These are phyloP conservation scores for Helicolenus hilgendorfi DNA, from an alignment of 2,797 vertebrate species.

Conservation along the genomic window DNA sequence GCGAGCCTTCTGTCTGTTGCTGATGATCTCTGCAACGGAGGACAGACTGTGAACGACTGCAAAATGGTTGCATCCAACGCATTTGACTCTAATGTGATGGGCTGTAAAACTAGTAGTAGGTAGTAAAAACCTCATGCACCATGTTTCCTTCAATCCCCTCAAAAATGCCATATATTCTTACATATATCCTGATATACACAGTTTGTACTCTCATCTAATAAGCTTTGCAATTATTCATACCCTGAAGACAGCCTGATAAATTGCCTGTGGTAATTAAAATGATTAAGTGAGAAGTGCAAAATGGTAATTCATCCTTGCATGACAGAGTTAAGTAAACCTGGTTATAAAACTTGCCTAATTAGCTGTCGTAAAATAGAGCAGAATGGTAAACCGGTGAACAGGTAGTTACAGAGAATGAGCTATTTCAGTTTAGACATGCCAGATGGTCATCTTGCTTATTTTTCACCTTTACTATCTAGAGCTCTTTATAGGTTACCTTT, in stretches of 20 bases:
- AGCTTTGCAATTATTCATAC: conserved; percentile 85
- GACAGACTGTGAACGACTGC: neutral
- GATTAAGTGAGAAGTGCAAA: conserved; percentile 88
- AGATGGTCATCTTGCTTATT: neutral
- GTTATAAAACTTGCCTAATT: conserved; percentile 86
- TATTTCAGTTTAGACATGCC: conserved; percentile 18
- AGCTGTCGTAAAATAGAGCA: conserved; percentile 77
- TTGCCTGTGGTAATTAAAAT: conserved; percentile 88
- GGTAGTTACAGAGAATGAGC: conserved; percentile 50
- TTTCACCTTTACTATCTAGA: conserved; percentile 20
- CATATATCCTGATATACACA: conserved; percentile 58
- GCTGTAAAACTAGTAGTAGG: neutral
- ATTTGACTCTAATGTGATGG: neutral
- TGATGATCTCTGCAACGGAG: neutral
- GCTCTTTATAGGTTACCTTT: neutral
- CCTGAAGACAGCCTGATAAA: conserved; percentile 85
- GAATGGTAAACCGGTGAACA: conserved; percentile 66
- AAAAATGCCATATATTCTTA: conserved; percentile 17
- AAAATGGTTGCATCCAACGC: neutral
- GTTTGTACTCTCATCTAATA: conserved; percentile 73
- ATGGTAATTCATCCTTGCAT: conserved; percentile 85
- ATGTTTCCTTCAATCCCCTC: conserved; percentile 9
- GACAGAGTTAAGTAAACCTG: conserved; percentile 87
- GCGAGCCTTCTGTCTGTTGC: conserved; percentile 2
- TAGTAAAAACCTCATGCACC: conserved; percentile 7